A percentile compares a stretch with the other conserved stretches of the same genome.
phyloP scores from a whole-genome alignment of 1,140 invertebrate species.

The Trichomalopsis sarcophagae region DNA sequence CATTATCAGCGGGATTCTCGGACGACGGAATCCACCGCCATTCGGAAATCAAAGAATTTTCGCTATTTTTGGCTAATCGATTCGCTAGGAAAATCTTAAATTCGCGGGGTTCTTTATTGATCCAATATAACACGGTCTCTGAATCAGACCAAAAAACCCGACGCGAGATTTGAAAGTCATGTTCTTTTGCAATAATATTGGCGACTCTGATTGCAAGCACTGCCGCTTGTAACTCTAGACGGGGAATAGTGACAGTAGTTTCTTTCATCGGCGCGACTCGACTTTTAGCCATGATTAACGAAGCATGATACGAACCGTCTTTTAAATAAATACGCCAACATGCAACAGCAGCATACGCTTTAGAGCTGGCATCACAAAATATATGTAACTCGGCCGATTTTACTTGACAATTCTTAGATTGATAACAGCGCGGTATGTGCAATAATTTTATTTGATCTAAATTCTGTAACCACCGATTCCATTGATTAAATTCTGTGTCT shows the following conservation, averaged over 20 bases:
- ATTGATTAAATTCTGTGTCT: too few species aligned
- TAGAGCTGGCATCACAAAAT: conserved; percentile 2
- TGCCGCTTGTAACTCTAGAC: conserved; percentile 1
- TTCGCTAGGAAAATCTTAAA: too few species aligned
- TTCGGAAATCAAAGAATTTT: too few species aligned
- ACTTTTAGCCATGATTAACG: conserved; percentile 3
- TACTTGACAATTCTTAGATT: neutral
- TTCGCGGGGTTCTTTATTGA: too few species aligned
- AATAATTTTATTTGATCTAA: neutral
- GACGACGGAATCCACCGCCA: too few species aligned
- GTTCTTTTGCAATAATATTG: neutral
- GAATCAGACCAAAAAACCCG: conserved; percentile 16
- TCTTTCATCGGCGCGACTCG: neutral
- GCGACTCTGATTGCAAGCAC: neutral
- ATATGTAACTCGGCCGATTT: neutral
- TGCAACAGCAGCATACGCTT: neutral
- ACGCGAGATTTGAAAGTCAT: neutral
- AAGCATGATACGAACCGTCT: neutral
- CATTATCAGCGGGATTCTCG: conserved; percentile 14
- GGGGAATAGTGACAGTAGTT: neutral
- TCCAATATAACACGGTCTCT: too few species aligned
- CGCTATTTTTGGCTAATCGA: too few species aligned
- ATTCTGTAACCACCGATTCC: too few species aligned
- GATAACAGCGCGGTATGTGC: neutral
- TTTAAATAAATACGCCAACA: neutral